Evolutionary conservation across 1,140 invertebrate genomes (phyloP).

Genomic region (Asbolus verrucosus): DNA sequence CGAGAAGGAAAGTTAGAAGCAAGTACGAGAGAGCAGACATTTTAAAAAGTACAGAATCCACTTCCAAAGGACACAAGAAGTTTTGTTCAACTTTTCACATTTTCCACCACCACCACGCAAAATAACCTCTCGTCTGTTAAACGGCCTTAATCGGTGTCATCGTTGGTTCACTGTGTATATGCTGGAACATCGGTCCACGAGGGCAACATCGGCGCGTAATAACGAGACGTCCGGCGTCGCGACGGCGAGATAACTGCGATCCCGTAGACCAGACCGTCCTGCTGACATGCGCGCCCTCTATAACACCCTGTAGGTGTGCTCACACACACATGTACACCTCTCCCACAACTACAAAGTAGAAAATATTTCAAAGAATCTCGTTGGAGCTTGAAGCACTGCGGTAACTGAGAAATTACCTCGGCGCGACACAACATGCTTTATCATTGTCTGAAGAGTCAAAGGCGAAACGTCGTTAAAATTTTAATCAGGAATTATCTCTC

Average conservation of each 20-base stretch:
- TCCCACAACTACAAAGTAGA: slow-evolving; percentile 29
- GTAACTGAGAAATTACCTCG: slow-evolving; percentile 25
- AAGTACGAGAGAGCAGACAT: slow-evolving; percentile 41
- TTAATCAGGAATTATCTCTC: slow-evolving; percentile 17
- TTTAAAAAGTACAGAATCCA: slow-evolving; percentile 40
- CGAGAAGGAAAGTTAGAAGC: slow-evolving; percentile 34
- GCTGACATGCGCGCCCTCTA: slow-evolving; percentile 49
- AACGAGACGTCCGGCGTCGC: slow-evolving; percentile 48
- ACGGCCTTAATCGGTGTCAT: slow-evolving; percentile 6
- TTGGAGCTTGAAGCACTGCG: slow-evolving; percentile 30
- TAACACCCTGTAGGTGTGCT: slow-evolving; percentile 42
- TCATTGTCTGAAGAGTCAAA: slow-evolving; percentile 29
- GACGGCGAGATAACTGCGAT: slow-evolving; percentile 50
- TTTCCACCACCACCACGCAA: slow-evolving; percentile 17
- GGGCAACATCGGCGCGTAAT: slow-evolving; percentile 1
- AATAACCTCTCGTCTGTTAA: neutral
- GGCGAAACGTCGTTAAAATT: slow-evolving; percentile 16
- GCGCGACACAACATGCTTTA: slow-evolving; percentile 1
- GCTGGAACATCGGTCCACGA: neutral
- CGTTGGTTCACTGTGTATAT: slow-evolving; percentile 26
- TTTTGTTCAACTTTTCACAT: slow-evolving; percentile 34
- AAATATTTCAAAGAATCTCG: slow-evolving; percentile 38
- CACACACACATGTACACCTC: slow-evolving; percentile 10
- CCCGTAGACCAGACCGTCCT: slow-evolving; percentile 36
- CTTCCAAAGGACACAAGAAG: neutral